These are phyloP conservation scores for Coracopsis vasa DNA, from an alignment of 2,113 vertebrate genomes.

Conservation along the genomic window DNA sequence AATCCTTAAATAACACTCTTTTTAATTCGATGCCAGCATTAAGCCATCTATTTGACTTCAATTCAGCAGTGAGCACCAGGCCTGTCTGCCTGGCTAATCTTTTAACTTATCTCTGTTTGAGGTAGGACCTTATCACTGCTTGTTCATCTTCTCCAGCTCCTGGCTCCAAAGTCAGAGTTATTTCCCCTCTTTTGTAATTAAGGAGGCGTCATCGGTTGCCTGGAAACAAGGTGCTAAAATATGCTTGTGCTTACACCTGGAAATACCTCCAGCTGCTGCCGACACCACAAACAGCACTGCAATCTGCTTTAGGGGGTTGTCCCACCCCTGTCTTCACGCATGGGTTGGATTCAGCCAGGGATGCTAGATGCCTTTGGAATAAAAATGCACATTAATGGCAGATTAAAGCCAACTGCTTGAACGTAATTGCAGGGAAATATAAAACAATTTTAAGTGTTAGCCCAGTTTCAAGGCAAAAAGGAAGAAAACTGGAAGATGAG, in stretches of 20 bases:
- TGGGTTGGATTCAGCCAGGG: not conserved
- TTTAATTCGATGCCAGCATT: not conserved
- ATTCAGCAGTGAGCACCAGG: not conserved
- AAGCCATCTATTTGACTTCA: slow-evolving; percentile 47
- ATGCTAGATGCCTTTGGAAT: not conserved
- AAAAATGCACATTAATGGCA: not conserved
- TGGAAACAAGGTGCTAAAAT: slow-evolving; percentile 43
- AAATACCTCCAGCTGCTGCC: not conserved
- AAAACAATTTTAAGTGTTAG: not conserved
- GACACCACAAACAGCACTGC: fast-evolving
- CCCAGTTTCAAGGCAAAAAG: not conserved
- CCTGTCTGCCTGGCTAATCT: slow-evolving; percentile 47
- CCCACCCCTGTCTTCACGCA: not conserved
- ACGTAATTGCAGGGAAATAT: not conserved
- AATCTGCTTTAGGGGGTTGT: not conserved
- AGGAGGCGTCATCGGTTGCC: slow-evolving; percentile 3
- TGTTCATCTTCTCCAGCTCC: slow-evolving; percentile 26
- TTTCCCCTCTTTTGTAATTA: slow-evolving; percentile 18
- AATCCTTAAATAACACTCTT: slow-evolving; percentile 14
- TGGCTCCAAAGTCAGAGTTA: not conserved
- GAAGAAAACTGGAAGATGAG: not conserved
- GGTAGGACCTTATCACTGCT: slow-evolving; percentile 35
- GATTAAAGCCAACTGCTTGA: not conserved
- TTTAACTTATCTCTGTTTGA: slow-evolving; percentile 62
- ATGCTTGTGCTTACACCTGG: not conserved